Conservation (phyloP, 2,888 invertebrate genomes). For the Drosophila percnosoma region DNA sequence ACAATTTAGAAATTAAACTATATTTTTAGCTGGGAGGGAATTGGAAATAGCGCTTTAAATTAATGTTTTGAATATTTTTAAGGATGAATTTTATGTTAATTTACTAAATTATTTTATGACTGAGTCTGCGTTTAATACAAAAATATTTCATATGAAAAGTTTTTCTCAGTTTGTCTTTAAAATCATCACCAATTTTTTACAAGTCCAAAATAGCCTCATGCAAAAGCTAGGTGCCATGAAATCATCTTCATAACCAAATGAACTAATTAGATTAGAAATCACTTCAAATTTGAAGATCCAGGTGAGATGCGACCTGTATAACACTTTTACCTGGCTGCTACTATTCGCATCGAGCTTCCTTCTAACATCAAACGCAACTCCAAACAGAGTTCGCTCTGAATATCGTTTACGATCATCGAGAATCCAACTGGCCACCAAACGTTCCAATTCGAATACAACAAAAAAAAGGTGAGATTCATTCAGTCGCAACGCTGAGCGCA, state of each 20-base stretch:
- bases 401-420: constrained; percentile 70
- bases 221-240: constrained; percentile 41
- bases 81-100: fast-evolving
- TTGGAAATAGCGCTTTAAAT: background rate
- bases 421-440: constrained; percentile 41
- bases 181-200: background rate
- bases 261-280: constrained; percentile 19
- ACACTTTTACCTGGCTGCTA: constrained; percentile 37
- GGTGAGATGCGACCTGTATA: constrained; percentile 44
- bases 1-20: background rate
- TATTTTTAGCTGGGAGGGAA: background rate
- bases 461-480: constrained; percentile 74
- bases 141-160: background rate
- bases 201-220: background rate
- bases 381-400: constrained; percentile 40
- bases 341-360: constrained; percentile 2
- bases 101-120: background rate
- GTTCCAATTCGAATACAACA: constrained; percentile 69
- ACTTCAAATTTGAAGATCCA: constrained; percentile 20
- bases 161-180: background rate
- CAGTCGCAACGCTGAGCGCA: constrained; percentile 57
- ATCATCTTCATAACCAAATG: background rate
- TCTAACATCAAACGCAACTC: constrained; percentile 57
- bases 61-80: background rate
- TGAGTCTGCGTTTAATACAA: background rate